phyloP scores from a whole-genome alignment of 2,113 vertebrate species.

The Gobius niger region DNA sequence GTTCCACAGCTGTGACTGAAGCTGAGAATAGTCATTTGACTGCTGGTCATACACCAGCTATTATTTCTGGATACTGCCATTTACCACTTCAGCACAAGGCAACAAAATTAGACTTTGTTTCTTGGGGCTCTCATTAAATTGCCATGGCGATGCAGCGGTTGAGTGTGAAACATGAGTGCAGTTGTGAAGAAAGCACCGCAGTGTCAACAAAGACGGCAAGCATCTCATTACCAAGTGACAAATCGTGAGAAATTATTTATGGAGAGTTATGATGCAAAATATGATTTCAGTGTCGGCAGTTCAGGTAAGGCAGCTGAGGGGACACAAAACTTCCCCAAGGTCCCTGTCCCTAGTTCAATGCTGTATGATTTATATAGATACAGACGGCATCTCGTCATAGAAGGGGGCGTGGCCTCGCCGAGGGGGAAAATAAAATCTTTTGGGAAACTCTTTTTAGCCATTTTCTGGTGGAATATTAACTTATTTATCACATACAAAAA shows the following conservation, averaged over 20 bases:
- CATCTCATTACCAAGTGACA: constrained; percentile 39
- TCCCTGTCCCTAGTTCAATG: no score
- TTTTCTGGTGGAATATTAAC: no score
- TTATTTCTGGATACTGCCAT: constrained; percentile 37
- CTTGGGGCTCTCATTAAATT: constrained; percentile 57
- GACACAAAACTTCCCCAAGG: not conserved
- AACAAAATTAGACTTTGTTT: constrained; percentile 55
- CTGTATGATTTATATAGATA: no score
- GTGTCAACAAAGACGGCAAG: constrained; percentile 30
- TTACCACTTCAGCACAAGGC: constrained; percentile 47
- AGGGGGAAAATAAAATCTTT: no score
- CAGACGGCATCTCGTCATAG: no score
- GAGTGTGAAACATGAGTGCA: constrained; percentile 18
- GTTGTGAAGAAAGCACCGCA: constrained; percentile 15
- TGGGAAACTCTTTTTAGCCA: no score
- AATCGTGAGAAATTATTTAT: constrained; percentile 24
- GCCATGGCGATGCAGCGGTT: constrained; percentile 43
- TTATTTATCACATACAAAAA: no score
- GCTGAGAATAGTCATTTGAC: constrained; percentile 37
- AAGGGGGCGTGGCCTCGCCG: no score
- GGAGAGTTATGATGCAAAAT: constrained; percentile 21
- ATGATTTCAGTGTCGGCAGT: not conserved
- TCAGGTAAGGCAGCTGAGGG: not conserved
- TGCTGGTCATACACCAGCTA: constrained; percentile 44
- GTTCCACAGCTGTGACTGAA: constrained; percentile 20